Evolutionary conservation across 2,113 vertebrate species (phyloP).

Genomic region (Pelusios castaneus): DNA sequence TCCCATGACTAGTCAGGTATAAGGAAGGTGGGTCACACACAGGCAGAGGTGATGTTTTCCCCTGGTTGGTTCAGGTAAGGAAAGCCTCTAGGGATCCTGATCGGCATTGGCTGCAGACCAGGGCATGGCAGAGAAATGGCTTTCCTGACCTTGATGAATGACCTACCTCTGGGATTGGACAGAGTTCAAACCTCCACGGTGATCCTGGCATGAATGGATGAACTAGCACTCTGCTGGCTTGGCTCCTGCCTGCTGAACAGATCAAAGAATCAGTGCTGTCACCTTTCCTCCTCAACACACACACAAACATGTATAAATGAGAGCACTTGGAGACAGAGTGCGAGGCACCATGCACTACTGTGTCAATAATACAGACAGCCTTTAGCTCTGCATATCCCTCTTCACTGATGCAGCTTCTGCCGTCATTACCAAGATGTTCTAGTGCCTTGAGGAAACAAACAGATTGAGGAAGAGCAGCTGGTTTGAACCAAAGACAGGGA

Average conservation of each 20-base stretch:
- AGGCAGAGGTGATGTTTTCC: background rate
- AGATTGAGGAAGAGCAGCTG: background rate
- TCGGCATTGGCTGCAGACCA: background rate
- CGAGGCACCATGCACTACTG: background rate
- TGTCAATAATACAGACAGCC: background rate
- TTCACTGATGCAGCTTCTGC: background rate
- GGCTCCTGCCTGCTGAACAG: background rate
- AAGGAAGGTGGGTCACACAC: background rate
- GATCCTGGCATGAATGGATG: background rate
- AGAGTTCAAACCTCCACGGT: no score
- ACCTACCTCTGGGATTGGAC: no score
- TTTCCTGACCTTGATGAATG: no score
- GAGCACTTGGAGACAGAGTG: background rate
- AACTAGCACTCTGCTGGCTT: background rate
- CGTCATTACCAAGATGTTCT: conserved; percentile 2
- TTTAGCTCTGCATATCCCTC: background rate
- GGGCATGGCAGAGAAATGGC: background rate
- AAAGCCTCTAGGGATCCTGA: background rate
- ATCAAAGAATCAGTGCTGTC: background rate
- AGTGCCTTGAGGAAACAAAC: background rate
- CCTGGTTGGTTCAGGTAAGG: background rate
- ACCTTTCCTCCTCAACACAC: background rate
- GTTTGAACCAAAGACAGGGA: background rate
- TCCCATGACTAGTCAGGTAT: background rate
- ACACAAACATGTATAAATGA: background rate